phyloP scores from a whole-genome alignment of 2,888 invertebrate genomes.

The Epinotia nisella region DNA sequence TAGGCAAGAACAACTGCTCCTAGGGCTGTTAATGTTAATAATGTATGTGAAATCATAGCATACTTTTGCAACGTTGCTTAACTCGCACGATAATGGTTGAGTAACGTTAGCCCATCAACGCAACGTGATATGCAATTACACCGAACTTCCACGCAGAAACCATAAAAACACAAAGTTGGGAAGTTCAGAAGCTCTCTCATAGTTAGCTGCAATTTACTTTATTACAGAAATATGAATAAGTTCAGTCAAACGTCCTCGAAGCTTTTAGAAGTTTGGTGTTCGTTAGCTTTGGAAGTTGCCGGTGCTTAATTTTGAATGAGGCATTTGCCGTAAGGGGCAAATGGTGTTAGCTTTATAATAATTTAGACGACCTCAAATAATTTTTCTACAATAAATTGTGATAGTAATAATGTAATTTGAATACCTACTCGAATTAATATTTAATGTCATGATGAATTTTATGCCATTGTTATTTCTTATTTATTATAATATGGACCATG shows the following conservation, averaged over 20 bases:
- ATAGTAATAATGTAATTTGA: too few species aligned
- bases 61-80: too few species aligned
- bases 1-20: too few species aligned
- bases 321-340: neutral
- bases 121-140: constrained; percentile 6
- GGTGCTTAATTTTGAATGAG: constrained; percentile 1
- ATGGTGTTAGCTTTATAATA: neutral
- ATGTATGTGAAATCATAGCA: too few species aligned
- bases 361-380: too few species aligned
- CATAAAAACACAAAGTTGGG: constrained; percentile 35
- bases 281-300: constrained; percentile 22
- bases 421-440: too few species aligned
- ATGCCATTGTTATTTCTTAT: too few species aligned
- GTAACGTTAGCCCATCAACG: neutral
- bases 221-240: constrained; percentile 41
- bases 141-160: constrained; percentile 25
- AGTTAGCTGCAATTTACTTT: constrained; percentile 41
- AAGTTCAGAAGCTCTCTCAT: constrained; percentile 40
- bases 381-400: too few species aligned
- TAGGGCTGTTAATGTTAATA: too few species aligned
- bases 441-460: too few species aligned
- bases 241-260: constrained; percentile 26
- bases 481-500: too few species aligned
- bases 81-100: too few species aligned
- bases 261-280: constrained; percentile 39